These are phyloP conservation scores for Microtus richardsoni DNA, from an alignment of 2,113 vertebrate species.

Conservation along the genomic window DNA sequence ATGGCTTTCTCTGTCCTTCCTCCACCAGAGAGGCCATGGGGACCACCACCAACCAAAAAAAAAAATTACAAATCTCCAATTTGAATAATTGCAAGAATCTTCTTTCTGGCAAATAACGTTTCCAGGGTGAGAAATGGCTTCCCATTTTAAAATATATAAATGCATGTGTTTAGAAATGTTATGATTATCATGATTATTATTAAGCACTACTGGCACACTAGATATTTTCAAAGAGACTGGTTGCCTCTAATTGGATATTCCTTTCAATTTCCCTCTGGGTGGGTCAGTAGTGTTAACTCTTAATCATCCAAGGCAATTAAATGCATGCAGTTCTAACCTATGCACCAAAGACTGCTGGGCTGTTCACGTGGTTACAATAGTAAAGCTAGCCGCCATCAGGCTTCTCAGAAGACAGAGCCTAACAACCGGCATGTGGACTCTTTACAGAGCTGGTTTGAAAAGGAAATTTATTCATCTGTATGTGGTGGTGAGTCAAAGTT, in stretches of 20 bases:
- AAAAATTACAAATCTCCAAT: conserved; percentile 76
- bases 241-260: conserved; percentile 78
- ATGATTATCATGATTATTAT: conserved; percentile 73
- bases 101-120: conserved; percentile 70
- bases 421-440: background rate
- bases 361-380: conserved; percentile 65
- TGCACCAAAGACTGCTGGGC: conserved; percentile 43
- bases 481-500: background rate
- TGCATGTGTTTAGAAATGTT: conserved; percentile 64
- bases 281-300: conserved; percentile 80
- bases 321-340: conserved; percentile 45
- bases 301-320: conserved; percentile 78
- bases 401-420: conserved; percentile 5
- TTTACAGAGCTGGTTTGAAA: background rate
- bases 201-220: conserved; percentile 49
- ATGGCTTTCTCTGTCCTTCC: conserved; percentile 85
- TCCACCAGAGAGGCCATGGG: conserved; percentile 83
- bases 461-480: background rate
- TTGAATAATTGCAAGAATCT: conserved; percentile 79
- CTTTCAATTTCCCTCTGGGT: conserved; percentile 76
- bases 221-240: conserved; percentile 73
- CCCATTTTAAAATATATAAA: conserved; percentile 53
- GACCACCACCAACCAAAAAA: conserved; percentile 81
- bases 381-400: background rate
- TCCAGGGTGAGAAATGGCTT: conserved; percentile 62